A percentile compares a stretch with the other conserved stretches of the same genome.
Evolutionary conservation across 1,140 invertebrate genomes (phyloP).

Genomic region (Elymnias hypermnestra): DNA sequence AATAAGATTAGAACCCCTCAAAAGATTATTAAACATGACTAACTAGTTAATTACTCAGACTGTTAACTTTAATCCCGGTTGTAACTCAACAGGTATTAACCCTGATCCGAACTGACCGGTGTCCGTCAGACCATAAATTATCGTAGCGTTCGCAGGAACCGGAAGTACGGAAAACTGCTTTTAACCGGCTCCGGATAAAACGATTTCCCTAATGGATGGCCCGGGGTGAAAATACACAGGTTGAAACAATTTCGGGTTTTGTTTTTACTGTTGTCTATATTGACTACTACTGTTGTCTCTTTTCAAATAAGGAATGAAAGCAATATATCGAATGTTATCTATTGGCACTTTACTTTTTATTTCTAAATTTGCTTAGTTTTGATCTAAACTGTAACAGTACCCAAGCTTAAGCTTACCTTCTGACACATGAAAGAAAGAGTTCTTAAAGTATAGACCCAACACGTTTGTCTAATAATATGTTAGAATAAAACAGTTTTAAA

Average conservation of each 20-base stretch:
- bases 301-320: too few relatives aligned
- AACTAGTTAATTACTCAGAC: constrained; percentile 6
- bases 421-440: too few relatives aligned
- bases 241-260: constrained; percentile 1
- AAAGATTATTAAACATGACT: constrained; percentile 5
- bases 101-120: constrained; percentile 48
- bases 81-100: constrained; percentile 69
- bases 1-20: background rate
- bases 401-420: too few relatives aligned
- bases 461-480: too few relatives aligned
- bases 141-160: constrained; percentile 14
- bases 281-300: too few relatives aligned
- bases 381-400: too few relatives aligned
- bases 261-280: background rate
- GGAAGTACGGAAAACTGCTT: constrained; percentile 19
- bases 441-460: too few relatives aligned
- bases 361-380: too few relatives aligned
- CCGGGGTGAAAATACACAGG: constrained; percentile 3
- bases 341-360: too few relatives aligned
- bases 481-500: too few relatives aligned
- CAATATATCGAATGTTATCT: too few relatives aligned
- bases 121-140: constrained; percentile 48
- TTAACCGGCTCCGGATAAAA: constrained; percentile 16
- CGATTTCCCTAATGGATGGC: constrained; percentile 20
- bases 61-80: constrained; percentile 24